Evolutionary conservation across 1,140 invertebrate species (phyloP).

Genomic region (Drosophila nigromelanica): DNA sequence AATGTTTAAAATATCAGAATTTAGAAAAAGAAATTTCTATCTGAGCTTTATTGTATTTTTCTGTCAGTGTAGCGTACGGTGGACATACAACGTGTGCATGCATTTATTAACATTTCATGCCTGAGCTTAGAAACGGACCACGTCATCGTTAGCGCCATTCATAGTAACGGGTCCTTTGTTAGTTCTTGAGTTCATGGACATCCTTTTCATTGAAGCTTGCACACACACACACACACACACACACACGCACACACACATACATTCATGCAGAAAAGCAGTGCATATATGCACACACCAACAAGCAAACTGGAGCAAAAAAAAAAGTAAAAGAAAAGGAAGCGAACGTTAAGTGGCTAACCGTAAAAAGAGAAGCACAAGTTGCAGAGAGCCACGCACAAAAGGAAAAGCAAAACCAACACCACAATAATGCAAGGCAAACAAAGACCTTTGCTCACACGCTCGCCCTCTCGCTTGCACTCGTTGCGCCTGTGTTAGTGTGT

Average conservation of each 20-base stretch:
- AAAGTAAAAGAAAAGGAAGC: slow-evolving; percentile 1
- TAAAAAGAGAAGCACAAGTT: slow-evolving; percentile 25
- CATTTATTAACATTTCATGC: slow-evolving; percentile 27
- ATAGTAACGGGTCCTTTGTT: slow-evolving; percentile 30
- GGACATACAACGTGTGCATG: background rate
- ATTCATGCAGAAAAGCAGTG: slow-evolving; percentile 40
- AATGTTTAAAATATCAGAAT: too few relatives aligned
- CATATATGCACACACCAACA: slow-evolving; percentile 13
- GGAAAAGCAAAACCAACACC: slow-evolving; percentile 23
- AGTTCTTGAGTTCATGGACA: slow-evolving; percentile 69
- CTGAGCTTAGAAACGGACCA: slow-evolving; percentile 14
- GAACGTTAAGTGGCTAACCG: slow-evolving; percentile 39
- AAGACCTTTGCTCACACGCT: slow-evolving; percentile 18
- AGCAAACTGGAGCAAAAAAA: slow-evolving; percentile 1
- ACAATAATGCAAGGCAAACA: slow-evolving; percentile 41
- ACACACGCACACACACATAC: slow-evolving; percentile 7
- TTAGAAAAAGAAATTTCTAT: too few relatives aligned
- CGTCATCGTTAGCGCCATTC: slow-evolving; percentile 64
- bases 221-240: slow-evolving; percentile 25
- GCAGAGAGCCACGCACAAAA: slow-evolving; percentile 32
- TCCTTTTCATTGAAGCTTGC: slow-evolving; percentile 70
- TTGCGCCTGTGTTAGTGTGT: slow-evolving; percentile 26
- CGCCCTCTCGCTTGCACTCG: background rate
- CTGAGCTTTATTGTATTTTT: too few relatives aligned
- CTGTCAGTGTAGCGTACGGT: background rate